These are phyloP conservation scores for Uria aalge DNA, from an alignment of 2,113 vertebrate species.

Conservation along the genomic window DNA sequence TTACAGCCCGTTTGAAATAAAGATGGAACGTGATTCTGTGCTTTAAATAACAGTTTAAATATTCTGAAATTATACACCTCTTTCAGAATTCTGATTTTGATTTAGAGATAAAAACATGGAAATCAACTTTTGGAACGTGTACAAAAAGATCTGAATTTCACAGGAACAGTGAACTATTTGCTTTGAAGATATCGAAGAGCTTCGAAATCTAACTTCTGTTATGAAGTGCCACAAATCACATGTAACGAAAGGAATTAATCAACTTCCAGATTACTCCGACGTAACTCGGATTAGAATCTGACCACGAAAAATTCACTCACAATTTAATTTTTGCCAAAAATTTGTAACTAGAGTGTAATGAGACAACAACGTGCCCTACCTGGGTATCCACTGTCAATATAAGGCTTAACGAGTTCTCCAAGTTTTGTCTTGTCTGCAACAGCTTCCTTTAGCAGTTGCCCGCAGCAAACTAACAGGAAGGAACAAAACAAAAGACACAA, in stretches of 20 bases:
- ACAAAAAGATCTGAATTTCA: neutral
- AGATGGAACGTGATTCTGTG: neutral
- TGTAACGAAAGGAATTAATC: neutral
- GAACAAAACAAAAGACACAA: constrained; percentile 51
- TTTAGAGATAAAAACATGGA: neutral
- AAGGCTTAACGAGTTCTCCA: constrained; percentile 78
- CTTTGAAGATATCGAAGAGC: neutral
- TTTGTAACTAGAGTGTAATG: neutral
- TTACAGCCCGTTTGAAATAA: neutral
- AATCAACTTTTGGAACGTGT: neutral
- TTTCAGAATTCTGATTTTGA: neutral
- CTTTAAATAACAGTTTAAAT: neutral
- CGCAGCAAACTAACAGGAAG: constrained; percentile 83
- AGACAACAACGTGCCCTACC: constrained; percentile 67
- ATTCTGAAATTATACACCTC: neutral
- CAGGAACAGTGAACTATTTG: neutral
- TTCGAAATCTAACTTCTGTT: neutral
- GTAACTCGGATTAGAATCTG: neutral
- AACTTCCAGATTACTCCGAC: neutral
- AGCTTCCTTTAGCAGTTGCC: constrained; percentile 82
- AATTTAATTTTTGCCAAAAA: neutral
- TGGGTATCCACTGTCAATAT: constrained; percentile 73
- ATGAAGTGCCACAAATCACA: fast-evolving
- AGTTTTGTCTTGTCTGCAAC: constrained; percentile 76
- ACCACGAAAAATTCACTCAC: neutral